phyloP scores from a whole-genome alignment of 2,797 vertebrate genomes.

The Picus viridis region DNA sequence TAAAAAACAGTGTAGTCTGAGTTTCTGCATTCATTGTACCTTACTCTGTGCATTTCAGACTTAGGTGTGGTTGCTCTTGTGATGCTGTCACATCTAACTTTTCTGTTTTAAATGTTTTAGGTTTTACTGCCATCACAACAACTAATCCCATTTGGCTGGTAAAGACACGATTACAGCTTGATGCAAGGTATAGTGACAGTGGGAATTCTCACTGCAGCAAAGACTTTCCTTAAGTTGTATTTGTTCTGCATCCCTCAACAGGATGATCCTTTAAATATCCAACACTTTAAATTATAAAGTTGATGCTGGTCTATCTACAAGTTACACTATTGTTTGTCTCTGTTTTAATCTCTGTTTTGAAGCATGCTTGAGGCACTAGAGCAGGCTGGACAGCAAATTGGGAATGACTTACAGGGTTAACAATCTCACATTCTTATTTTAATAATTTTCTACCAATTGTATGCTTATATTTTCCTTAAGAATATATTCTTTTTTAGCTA shows the following conservation, averaged over 20 bases:
- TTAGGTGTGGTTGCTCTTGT: conserved; percentile 4
- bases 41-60: not conserved
- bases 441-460: not conserved
- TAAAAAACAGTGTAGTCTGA: conserved; percentile 58
- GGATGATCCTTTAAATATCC: not conserved
- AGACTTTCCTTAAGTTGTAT: not conserved
- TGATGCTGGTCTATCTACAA: not conserved
- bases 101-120: conserved; percentile 84
- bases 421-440: not conserved
- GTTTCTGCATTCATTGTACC: conserved; percentile 45
- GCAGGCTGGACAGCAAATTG: not conserved
- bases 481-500: too few species aligned
- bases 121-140: conserved; percentile 92
- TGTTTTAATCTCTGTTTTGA: not conserved
- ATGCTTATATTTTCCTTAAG: too few species aligned
- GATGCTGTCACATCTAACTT: conserved; percentile 65
- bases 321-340: not conserved
- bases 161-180: conserved; percentile 97
- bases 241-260: not conserved
- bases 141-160: conserved; percentile 99
- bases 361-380: not conserved
- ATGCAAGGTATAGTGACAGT: conserved; percentile 86
- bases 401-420: not conserved
- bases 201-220: not conserved
- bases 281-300: not conserved